Evolutionary conservation across 2,113 vertebrate species (phyloP), one percentile per base, ranked within the genome.

Genomic region (Elephas maximus): DNA sequence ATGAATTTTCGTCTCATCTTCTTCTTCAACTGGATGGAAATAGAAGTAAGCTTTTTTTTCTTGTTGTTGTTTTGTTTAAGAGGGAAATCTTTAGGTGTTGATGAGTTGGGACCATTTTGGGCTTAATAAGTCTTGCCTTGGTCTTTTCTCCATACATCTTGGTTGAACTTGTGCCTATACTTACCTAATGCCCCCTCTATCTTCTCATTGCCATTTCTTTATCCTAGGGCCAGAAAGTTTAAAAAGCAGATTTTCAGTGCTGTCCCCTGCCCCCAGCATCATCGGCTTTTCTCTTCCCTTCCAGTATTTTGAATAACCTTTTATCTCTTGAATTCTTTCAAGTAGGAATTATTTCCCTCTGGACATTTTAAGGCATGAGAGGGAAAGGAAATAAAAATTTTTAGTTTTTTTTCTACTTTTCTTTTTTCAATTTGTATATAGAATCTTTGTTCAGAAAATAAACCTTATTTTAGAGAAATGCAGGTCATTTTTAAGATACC

Each of bases 291-390:
- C 77, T 87, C 7, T 79, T 79, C 28, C 48, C 69, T 90, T 89
- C 53, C 12, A 48, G 26, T 79, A 21, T 93, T 83, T 77, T 76
- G 53, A 74, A 23, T 93, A 74, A 65, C 30, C 45, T 57, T 71
- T 96, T 76, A 80, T 81, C 33, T 79, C 91, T 93, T 82, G 48
- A 91, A 84, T 76, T 94, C 45, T 83, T 33, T 81, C 78, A 82
- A 18, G 26, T 79, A 82, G 76, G 74, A 89, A 89, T 96, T 89
- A 88, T 93, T 95, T 93, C 10, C 88, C 21, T 67, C 5, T 79
- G 44, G 79, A 82, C 45, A 73, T 74, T 93, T 82, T 82, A 95
- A 93, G 82, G 69, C 45, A 86, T 37, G 21, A 88, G 37, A 89
- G 37, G 23, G 57, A 69, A 95, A 90, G 44, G 37, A 93, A 90